Conservation (phyloP, 2,113 vertebrate genomes). For the Lycaon pictus region DNA sequence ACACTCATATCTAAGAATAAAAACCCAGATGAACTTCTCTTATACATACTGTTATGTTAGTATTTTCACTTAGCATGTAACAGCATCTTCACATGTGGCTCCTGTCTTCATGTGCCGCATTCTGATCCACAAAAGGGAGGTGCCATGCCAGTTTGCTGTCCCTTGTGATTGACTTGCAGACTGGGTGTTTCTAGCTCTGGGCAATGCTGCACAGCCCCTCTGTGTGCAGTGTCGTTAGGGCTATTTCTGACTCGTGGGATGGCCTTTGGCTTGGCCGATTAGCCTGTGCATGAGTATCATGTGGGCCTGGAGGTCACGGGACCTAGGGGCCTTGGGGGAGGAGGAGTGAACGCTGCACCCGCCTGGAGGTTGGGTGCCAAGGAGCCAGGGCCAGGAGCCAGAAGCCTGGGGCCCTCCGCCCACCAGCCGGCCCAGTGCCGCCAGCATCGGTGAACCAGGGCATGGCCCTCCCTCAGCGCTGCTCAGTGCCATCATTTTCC, state of each 20-base stretch:
- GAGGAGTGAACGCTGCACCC: background rate
- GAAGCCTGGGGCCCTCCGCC: slow-evolving; percentile 51
- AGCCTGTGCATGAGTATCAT: slow-evolving; percentile 44
- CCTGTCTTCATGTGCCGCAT: background rate
- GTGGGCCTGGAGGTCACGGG: slow-evolving; percentile 25
- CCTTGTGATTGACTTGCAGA: background rate
- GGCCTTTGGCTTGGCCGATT: background rate
- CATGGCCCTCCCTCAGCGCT: slow-evolving; percentile 79
- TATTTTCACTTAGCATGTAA: background rate
- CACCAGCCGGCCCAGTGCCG: slow-evolving; percentile 73
- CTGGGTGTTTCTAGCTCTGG: background rate
- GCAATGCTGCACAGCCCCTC: background rate
- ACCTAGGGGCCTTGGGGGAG: background rate
- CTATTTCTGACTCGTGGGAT: background rate
- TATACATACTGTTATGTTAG: background rate
- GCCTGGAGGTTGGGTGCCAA: background rate
- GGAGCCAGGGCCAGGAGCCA: slow-evolving; percentile 57
- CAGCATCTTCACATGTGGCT: background rate
- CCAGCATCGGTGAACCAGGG: slow-evolving; percentile 67
- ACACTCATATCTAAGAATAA: background rate
- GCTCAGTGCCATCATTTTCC: slow-evolving; percentile 83
- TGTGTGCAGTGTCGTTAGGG: background rate
- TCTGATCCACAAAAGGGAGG: background rate
- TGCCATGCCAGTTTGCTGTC: fast-evolving
- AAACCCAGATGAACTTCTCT: background rate